phyloP scores from a whole-genome alignment of 2,113 vertebrate species.

The Catagonus wagneri region DNA sequence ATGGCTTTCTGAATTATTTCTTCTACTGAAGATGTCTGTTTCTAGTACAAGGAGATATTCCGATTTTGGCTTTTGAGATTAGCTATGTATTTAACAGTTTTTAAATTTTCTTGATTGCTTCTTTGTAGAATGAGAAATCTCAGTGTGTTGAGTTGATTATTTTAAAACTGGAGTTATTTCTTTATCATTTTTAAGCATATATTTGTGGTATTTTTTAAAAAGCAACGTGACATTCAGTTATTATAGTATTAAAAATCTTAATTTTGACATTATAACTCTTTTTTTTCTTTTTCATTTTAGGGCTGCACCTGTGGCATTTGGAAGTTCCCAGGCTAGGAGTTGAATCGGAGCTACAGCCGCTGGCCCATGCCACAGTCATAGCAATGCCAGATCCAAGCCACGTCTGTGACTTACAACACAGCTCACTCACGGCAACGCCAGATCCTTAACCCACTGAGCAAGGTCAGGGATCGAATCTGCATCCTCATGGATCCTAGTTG shows the following conservation, averaged over 20 bases:
- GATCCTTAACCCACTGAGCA: too few relatives aligned
- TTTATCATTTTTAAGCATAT: background rate
- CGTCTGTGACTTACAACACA: too few relatives aligned
- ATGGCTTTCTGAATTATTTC: background rate
- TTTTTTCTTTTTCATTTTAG: too few relatives aligned
- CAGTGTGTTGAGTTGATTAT: background rate
- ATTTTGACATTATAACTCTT: background rate
- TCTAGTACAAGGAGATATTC: background rate
- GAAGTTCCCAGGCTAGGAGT: too few relatives aligned
- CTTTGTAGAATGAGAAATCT: background rate
- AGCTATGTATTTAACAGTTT: background rate
- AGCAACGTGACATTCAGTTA: background rate
- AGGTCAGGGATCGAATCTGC: too few relatives aligned
- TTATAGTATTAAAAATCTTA: background rate
- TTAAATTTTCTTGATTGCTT: background rate
- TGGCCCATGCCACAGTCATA: too few relatives aligned
- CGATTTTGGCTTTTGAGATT: background rate
- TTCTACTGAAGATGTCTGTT: background rate
- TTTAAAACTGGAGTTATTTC: background rate
- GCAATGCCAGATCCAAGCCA: too few relatives aligned
- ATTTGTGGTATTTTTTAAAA: background rate
- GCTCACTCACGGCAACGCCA: too few relatives aligned
- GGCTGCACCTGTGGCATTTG: too few relatives aligned
- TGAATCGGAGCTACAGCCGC: too few relatives aligned
- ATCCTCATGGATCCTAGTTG: too few relatives aligned